Base-by-base conservation (phyloP, 1,140 invertebrate genomes). In the Trachymyrmex septentrionalis region DNA sequence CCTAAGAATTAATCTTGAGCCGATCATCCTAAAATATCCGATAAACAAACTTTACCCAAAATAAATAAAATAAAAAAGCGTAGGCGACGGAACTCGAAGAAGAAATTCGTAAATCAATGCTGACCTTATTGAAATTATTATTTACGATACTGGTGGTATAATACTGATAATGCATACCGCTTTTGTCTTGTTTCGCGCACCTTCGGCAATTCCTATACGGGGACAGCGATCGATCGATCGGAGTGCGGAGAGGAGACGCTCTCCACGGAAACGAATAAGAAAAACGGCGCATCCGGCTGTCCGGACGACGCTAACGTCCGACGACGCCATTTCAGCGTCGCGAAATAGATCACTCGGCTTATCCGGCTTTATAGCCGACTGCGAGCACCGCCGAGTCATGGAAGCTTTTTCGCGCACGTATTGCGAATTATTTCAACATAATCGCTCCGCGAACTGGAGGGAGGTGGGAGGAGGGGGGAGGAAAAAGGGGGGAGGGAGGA, bases 341-440 rank as follows among this genome's bases (percentile, higher is more conserved):
- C 67, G 67, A 84, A 84, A 84, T 84, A 84, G 80, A 84, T 84
- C 80, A 84, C 80, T n/a, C 80, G 55, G 55, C 80, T 84, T 82
- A 82, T 82, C 80, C 80, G 80, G 80, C 67, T 82, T 82, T 82
- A 82, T 82, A 61, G 80, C 24, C 67, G 53, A 48, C 67, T 66
- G 64, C 50, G 77, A 55, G 48, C 30, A 67, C 34, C 34, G 67
- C 50, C 53, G 80, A 34, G 44, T 57, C 48, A 48, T 66, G 80
- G 80, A 84, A 61, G 67, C 55, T 73, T 73, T 69, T 72, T 84
- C 67, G 67, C 69, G 67, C 67, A 82, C 80, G 67, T 82, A 73
- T 53, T 53, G 67, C 80, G 69, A 73, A 38, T 84, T 84, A 84
- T 84, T 73, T 84, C 80, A 84, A 73, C 80, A 82, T 73, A 82